Evolutionary conservation across 2,113 vertebrate genomes (phyloP).

Genomic region (Mystacornis crossleyi): DNA sequence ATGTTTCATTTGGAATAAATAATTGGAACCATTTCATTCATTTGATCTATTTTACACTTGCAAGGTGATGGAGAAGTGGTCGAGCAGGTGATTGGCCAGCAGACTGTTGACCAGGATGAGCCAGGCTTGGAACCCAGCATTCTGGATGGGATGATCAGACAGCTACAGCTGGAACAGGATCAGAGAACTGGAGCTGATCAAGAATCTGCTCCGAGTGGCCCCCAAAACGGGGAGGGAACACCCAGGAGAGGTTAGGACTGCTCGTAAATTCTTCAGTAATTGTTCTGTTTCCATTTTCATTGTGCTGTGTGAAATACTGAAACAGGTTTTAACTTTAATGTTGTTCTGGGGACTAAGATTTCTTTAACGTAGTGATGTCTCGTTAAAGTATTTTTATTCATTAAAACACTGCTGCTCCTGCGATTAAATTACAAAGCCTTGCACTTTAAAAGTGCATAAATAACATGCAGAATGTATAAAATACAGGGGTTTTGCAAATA

Average conservation of each 20-base stretch:
- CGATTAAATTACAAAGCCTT: neutral
- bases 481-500: neutral
- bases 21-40: neutral
- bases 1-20: neutral
- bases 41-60: neutral
- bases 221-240: slow-evolving; percentile 70
- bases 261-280: neutral
- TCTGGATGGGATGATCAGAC: slow-evolving; percentile 89
- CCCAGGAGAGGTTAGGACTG: slow-evolving; percentile 85
- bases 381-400: neutral
- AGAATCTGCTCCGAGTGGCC: slow-evolving; percentile 48
- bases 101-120: slow-evolving; percentile 85
- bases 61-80: slow-evolving; percentile 95
- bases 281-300: neutral
- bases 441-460: neutral
- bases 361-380: neutral
- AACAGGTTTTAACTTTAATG: neutral
- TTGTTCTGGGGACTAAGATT: neutral
- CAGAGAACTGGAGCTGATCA: slow-evolving; percentile 62
- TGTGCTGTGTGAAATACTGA: neutral
- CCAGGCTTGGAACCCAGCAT: slow-evolving; percentile 76
- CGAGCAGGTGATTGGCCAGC: slow-evolving; percentile 96
- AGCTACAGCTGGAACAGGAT: slow-evolving; percentile 87
- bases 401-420: neutral
- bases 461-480: neutral